Evolutionary conservation across 2,797 vertebrate species (phyloP).

Genomic region (Paguma larvata): DNA sequence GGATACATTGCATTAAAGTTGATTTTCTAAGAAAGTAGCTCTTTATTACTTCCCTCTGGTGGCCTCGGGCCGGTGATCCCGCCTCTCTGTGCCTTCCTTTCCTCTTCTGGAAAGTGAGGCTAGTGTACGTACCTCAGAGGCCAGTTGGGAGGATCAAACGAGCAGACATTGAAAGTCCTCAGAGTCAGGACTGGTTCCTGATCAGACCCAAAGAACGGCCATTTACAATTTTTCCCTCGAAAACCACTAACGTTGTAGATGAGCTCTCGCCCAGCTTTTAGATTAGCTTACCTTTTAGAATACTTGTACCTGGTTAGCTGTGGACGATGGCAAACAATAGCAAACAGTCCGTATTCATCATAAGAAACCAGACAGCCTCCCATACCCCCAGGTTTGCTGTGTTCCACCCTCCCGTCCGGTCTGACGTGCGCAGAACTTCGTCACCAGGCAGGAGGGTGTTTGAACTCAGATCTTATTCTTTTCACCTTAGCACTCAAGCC

Average conservation of each 20-base stretch:
- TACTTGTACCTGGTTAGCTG: neutral
- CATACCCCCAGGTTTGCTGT: fast-evolving
- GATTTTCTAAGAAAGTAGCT: neutral
- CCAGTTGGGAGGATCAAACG: neutral
- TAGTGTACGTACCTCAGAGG: neutral
- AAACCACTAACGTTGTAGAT: neutral
- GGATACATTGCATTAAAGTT: neutral
- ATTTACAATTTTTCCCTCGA: neutral
- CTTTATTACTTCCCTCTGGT: neutral
- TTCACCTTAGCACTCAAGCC: neutral
- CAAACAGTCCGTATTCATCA: neutral
- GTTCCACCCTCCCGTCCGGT: fast-evolving
- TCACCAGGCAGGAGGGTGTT: neutral
- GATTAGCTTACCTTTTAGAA: neutral
- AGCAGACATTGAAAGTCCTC: neutral
- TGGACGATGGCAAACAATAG: neutral
- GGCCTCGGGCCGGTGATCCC: neutral
- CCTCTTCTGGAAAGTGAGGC: neutral
- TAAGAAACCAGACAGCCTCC: neutral
- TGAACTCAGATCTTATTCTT: neutral
- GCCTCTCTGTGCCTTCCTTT: neutral
- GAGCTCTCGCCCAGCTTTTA: neutral
- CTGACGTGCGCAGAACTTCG: fast-evolving
- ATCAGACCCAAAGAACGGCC: neutral
- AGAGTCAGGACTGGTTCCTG: neutral